A percentile compares a stretch with the other conserved stretches of the same genome.
phyloP scores from a whole-genome alignment of 1,140 invertebrate species.

The Holcopasites calliopsidis region DNA sequence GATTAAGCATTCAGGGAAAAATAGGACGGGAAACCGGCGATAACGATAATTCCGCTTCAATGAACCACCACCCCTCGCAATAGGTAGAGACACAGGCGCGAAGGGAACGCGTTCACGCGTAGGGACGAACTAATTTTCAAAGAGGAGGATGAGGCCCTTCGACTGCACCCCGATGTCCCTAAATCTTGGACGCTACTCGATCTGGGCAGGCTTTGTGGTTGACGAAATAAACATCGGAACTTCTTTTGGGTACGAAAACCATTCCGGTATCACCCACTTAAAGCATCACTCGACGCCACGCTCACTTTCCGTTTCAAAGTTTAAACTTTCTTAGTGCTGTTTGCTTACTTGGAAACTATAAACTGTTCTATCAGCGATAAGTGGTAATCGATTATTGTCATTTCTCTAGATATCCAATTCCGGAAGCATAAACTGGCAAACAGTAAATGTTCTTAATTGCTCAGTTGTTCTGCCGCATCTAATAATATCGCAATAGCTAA shows the following conservation, averaged over 20 bases:
- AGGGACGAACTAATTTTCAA: constrained; percentile 10
- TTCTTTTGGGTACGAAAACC: background rate
- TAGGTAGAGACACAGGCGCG: background rate
- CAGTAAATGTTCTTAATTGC: too few relatives aligned
- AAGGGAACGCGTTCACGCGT: background rate
- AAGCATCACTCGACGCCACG: background rate
- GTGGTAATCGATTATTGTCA: too few relatives aligned
- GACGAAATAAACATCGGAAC: too few relatives aligned
- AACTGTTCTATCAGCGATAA: too few relatives aligned
- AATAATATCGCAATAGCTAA: too few relatives aligned
- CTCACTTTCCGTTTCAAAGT: constrained; percentile 9
- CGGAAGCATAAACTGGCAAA: too few relatives aligned
- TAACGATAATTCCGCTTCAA: constrained; percentile 27
- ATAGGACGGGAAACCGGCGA: constrained; percentile 33
- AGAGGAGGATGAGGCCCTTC: background rate
- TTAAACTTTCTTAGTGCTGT: background rate
- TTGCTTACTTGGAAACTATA: background rate
- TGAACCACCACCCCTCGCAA: constrained; percentile 9
- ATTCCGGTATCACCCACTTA: background rate
- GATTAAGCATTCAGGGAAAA: constrained; percentile 30
- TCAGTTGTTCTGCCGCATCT: too few relatives aligned
- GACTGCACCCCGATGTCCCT: background rate
- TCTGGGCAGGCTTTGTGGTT: background rate
- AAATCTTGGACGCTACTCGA: background rate
- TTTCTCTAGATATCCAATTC: background rate